A percentile compares a stretch with the other conserved stretches of the same genome.
Evolutionary conservation across 2,113 vertebrate genomes (phyloP).

Genomic region (Alouatta palliata): DNA sequence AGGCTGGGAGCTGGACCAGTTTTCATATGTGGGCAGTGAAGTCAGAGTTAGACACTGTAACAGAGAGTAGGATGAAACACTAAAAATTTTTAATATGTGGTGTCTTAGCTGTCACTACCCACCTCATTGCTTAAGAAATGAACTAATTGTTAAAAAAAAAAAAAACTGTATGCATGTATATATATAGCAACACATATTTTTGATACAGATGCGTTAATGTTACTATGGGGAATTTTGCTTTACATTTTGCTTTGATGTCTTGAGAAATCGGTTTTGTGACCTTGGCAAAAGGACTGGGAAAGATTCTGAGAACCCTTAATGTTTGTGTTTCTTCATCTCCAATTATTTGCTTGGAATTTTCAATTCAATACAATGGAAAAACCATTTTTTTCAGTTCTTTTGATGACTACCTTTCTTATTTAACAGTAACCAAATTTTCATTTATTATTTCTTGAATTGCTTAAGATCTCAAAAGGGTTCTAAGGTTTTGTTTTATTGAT

Average conservation of each 20-base stretch:
- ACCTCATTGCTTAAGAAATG: slow-evolving; percentile 42
- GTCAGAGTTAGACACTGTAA: slow-evolving; percentile 9
- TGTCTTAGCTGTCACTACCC: slow-evolving; percentile 44
- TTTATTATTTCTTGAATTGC: neutral
- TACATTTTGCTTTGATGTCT: neutral
- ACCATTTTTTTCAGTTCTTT: neutral
- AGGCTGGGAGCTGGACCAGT: neutral
- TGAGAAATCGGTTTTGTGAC: neutral
- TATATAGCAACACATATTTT: neutral
- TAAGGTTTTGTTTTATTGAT: neutral
- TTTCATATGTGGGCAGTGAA: slow-evolving; percentile 28
- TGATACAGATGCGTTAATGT: neutral
- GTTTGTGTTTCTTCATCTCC: neutral
- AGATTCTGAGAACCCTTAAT: neutral
- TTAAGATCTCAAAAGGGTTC: neutral
- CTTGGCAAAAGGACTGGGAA: neutral
- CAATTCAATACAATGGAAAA: neutral
- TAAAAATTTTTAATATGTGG: neutral
- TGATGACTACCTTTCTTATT: neutral
- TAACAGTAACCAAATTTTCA: neutral
- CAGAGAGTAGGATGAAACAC: neutral
- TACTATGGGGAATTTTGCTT: neutral
- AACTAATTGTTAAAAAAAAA: neutral
- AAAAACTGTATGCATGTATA: neutral
- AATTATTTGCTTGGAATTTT: neutral